phyloP scores from a whole-genome alignment of 2,888 invertebrate species.

The Muscina levida region DNA sequence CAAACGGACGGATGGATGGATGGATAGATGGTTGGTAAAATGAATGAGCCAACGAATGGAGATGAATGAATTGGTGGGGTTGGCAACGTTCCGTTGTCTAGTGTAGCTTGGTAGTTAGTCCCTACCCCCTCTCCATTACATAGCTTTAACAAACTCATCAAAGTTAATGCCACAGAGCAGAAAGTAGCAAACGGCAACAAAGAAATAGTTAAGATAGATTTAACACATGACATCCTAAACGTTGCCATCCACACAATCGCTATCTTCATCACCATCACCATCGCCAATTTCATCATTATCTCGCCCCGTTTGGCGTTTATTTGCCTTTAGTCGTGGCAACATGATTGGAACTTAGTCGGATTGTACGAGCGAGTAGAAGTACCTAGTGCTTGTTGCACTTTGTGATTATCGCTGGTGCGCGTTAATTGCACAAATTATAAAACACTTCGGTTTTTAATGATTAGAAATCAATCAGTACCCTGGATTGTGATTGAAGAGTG shows the following conservation, averaged over 20 bases:
- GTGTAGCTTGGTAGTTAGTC: background rate
- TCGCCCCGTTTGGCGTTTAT: conserved; percentile 5
- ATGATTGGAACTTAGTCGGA: no score
- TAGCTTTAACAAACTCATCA: conserved; percentile 52
- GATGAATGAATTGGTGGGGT: conserved; percentile 53
- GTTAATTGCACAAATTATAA: conserved; percentile 67
- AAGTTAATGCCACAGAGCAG: conserved; percentile 33
- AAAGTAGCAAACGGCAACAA: conserved; percentile 12
- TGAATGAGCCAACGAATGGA: conserved; percentile 28
- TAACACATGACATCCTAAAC: conserved; percentile 23
- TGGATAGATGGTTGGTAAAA: conserved; percentile 43
- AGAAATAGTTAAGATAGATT: background rate
- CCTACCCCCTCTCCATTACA: conserved; percentile 5
- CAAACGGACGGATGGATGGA: conserved; percentile 44
- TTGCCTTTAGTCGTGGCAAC: conserved; percentile 1
- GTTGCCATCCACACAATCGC: background rate
- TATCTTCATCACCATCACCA: conserved; percentile 5
- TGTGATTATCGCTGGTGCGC: conserved; percentile 62
- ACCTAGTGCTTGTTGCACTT: background rate
- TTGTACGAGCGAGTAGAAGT: no score
- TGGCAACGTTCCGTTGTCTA: conserved; percentile 34
- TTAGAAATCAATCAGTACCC: conserved; percentile 63
- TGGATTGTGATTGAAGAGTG: background rate
- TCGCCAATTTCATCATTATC: conserved; percentile 3
- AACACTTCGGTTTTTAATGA: conserved; percentile 64